Evolutionary conservation across 2,797 vertebrate species (phyloP).

Genomic region (Aselliscus stoliczkanus): DNA sequence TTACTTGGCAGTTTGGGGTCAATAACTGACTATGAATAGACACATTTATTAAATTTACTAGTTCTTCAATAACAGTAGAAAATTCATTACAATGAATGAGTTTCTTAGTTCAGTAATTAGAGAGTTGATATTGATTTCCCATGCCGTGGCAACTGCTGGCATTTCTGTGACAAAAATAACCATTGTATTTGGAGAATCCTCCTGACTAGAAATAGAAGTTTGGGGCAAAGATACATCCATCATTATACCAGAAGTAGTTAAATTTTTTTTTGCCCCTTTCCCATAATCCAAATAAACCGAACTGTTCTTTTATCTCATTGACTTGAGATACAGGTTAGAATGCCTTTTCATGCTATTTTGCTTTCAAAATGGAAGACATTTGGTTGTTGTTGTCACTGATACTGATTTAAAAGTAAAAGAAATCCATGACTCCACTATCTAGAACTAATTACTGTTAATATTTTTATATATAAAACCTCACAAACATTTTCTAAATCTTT

Average conservation of each 20-base stretch:
- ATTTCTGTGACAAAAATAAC: slow-evolving; percentile 64
- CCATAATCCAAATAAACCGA: background rate
- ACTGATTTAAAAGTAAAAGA: background rate
- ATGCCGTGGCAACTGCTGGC: slow-evolving; percentile 48
- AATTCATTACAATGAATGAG: slow-evolving; percentile 44
- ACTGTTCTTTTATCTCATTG: background rate
- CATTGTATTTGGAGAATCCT: slow-evolving; percentile 42
- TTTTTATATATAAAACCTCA: background rate
- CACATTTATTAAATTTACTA: slow-evolving; percentile 41
- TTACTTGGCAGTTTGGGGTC: slow-evolving; percentile 52
- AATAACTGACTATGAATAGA: slow-evolving; percentile 51
- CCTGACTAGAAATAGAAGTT: slow-evolving; percentile 22
- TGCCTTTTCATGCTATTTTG: background rate
- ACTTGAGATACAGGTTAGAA: background rate
- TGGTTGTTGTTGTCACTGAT: background rate
- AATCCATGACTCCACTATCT: background rate
- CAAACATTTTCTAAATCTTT: slow-evolving; percentile 12
- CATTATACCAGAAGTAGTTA: slow-evolving; percentile 12
- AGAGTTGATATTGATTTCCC: slow-evolving; percentile 56
- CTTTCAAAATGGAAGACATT: background rate
- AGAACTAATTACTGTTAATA: background rate
- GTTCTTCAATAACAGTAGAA: slow-evolving; percentile 30
- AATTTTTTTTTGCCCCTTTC: background rate
- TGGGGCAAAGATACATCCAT: background rate
- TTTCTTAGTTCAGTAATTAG: slow-evolving; percentile 49